Evolutionary conservation across 2,888 invertebrate species (phyloP).

Genomic region (Lamproptera curius): DNA sequence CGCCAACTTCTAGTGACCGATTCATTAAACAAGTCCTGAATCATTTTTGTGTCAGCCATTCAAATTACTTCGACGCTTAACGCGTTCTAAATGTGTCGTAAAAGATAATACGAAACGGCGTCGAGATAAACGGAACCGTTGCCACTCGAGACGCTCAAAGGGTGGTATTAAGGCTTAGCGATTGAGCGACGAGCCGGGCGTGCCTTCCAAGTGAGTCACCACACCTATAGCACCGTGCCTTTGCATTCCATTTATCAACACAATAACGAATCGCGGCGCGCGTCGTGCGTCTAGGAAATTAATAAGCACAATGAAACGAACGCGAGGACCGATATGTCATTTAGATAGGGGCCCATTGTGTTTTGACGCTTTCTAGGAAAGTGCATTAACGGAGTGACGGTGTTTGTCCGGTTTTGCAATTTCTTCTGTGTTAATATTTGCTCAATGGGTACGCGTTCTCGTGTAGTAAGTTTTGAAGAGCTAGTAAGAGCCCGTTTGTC

Average conservation of each 20-base stretch:
- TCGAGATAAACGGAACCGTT: conserved; percentile 1
- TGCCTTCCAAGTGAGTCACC: conserved; percentile 65
- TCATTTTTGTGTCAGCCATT: too few species aligned
- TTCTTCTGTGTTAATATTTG: too few species aligned
- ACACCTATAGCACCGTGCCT: conserved; percentile 48
- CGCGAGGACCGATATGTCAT: neutral
- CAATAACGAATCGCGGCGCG: conserved; percentile 28
- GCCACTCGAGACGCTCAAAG: conserved; percentile 9
- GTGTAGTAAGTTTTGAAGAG: too few species aligned
- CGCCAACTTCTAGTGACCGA: too few species aligned
- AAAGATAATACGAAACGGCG: neutral
- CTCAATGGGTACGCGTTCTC: too few species aligned
- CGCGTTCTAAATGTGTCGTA: too few species aligned
- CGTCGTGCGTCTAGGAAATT: conserved; percentile 22
- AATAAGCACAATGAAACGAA: conserved; percentile 20
- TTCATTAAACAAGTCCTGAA: too few species aligned
- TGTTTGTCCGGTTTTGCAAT: too few species aligned
- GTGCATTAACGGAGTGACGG: neutral
- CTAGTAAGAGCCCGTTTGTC: conserved; percentile 40
- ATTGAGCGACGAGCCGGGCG: conserved; percentile 37
- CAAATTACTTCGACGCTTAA: too few species aligned
- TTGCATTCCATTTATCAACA: conserved; percentile 54
- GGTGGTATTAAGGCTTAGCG: conserved; percentile 7
- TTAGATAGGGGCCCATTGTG: conserved; percentile 1
- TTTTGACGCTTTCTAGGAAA: neutral